Evolutionary conservation across 2,888 invertebrate species (phyloP).

Genomic region (Apodemia mormo): DNA sequence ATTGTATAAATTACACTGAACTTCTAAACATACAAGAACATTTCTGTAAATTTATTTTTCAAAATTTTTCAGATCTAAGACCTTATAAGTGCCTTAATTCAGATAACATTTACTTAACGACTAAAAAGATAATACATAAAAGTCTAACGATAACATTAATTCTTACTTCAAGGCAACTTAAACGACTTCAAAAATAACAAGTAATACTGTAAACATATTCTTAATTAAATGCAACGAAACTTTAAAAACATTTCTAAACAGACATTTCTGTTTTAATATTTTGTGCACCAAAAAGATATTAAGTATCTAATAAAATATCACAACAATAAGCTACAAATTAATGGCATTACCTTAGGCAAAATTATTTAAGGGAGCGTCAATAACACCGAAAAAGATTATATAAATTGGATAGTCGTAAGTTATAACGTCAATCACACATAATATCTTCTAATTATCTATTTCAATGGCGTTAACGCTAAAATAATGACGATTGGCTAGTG

Average conservation of each 20-base stretch:
- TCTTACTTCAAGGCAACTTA: neutral
- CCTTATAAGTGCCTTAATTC: neutral
- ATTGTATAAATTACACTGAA: too few relatives aligned
- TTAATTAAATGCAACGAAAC: slow-evolving; percentile 9
- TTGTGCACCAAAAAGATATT: slow-evolving; percentile 9
- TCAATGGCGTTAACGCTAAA: neutral
- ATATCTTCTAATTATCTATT: neutral
- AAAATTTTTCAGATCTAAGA: neutral
- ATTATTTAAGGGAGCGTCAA: neutral
- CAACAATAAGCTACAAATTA: slow-evolving; percentile 10
- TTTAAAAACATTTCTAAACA: slow-evolving; percentile 1
- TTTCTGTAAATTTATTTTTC: too few relatives aligned
- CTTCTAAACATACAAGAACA: too few relatives aligned
- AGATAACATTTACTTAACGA: too few relatives aligned
- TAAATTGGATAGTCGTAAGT: too few relatives aligned
- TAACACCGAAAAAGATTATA: neutral
- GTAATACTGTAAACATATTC: slow-evolving; percentile 10
- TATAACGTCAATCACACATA: neutral
- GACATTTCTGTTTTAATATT: slow-evolving; percentile 7
- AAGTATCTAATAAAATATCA: slow-evolving; percentile 3
- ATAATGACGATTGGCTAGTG: neutral
- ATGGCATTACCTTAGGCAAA: neutral
- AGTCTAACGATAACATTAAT: slow-evolving; percentile 6
- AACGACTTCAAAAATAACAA: neutral
- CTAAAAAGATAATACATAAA: neutral